Conservation (phyloP, 2,888 invertebrate species). For the Mythimna vitellina region DNA sequence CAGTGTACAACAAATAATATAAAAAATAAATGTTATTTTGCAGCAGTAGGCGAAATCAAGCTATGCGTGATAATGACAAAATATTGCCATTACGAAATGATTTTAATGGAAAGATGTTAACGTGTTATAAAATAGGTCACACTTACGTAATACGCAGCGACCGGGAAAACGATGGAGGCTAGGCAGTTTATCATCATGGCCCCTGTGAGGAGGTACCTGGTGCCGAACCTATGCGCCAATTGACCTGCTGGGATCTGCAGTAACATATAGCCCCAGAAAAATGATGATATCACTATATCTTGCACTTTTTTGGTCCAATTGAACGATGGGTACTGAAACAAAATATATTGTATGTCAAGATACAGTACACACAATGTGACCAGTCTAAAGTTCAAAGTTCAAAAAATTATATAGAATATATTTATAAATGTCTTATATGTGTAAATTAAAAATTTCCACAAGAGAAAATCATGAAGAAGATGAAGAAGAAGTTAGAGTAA, state of each 20-base stretch:
- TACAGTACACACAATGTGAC: too few relatives aligned
- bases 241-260: conserved; percentile 93
- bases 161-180: conserved; percentile 92
- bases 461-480: background rate
- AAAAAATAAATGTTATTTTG: too few relatives aligned
- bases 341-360: background rate
- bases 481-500: background rate
- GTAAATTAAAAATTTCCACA: background rate
- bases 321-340: conserved; percentile 81
- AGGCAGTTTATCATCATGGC: conserved; percentile 91
- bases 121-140: conserved; percentile 54
- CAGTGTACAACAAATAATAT: too few relatives aligned
- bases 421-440: background rate
- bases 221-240: conserved; percentile 93
- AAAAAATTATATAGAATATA: background rate
- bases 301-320: conserved; percentile 90
- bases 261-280: conserved; percentile 92
- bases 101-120: background rate
- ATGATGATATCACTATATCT: conserved; percentile 88
- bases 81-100: background rate
- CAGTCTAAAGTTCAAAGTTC: too few relatives aligned
- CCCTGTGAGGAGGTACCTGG: conserved; percentile 90
- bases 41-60: too few relatives aligned
- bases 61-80: too few relatives aligned
- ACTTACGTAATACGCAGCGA: conserved; percentile 89